Evolutionary conservation across 30 jellyfish, hydroid and myxozoan genomes (phyloP), one percentile per base, ranked within the genome.

Genomic region (Aurelia sp.): DNA sequence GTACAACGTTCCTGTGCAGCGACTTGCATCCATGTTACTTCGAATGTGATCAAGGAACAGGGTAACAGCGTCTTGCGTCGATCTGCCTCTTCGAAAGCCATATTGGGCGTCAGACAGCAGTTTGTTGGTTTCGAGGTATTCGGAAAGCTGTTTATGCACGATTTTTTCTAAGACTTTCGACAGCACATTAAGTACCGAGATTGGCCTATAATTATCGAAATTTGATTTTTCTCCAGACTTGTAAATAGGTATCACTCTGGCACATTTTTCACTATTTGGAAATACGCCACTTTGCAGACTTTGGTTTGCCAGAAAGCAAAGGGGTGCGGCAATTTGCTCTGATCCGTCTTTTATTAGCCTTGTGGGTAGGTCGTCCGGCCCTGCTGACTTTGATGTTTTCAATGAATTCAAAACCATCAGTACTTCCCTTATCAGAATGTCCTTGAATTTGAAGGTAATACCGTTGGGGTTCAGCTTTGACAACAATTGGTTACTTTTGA

Each of bases 271-370:
- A 78, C 70, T 78, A 63, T 64, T 78, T 78, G 89, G 89, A 78
- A 78, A 78, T 78, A 78, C 6, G 84, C 89, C 83, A 60, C 40
- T 60, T 78, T 78, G n/a, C 22, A 78, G 89, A 62, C 89, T 78
- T 62, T 2, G 37, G 44, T 62, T 78, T 59, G 68, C 81, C 58
- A 60, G 89, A 47, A 78, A 78, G 89, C 89, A 62, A 40, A 64
- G 81, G 67, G 81, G 84, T n/a, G 84, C 81, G 69, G 81, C 89
- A 60, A 62, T 63, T 78, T 78, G 89, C 0, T 60, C 84, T 76
- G 87, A 76, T 76, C 87, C 79, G 78, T 62, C 89, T 62, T 78
- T 78, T 78, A 78, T 78, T 59, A 62, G 81, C 79, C 89, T 78
- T 30, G 67, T 70, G 81, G 81, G 81, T 64, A 78, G 2, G 53